These are phyloP conservation scores for Paracentrotus lividus DNA, from an alignment of 53 echinoderm and acorn worm species.

Conservation along the genomic window DNA sequence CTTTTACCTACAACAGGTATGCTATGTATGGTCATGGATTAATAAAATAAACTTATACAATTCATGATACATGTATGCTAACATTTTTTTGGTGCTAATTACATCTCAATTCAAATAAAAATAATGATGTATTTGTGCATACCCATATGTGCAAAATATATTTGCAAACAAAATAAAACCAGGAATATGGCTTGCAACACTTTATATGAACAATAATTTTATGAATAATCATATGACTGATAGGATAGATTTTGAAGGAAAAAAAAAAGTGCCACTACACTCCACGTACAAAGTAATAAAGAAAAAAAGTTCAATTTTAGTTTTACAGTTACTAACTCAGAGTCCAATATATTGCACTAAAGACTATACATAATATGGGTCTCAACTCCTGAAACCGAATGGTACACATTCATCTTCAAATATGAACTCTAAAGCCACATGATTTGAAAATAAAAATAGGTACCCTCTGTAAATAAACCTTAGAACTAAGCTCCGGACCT, in stretches of 20 bases:
- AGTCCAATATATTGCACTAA: constrained; percentile 38
- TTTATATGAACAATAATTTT: background rate
- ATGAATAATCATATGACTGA: background rate
- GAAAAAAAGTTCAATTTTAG: background rate
- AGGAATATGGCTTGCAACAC: background rate
- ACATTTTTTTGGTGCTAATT: too few species aligned
- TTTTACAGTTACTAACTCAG: background rate
- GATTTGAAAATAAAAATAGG: background rate
- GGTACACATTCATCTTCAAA: too few species aligned
- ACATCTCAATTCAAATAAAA: background rate
- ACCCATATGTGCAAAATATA: background rate
- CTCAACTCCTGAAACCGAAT: too few species aligned
- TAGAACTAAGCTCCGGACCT: too few species aligned
- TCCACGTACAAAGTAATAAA: background rate
- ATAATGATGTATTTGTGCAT: background rate
- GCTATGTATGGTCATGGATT: too few species aligned
- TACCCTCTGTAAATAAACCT: background rate
- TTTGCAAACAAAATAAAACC: background rate
- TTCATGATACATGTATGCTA: too few species aligned
- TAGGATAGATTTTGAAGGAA: background rate
- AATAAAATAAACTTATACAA: too few species aligned
- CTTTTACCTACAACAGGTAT: too few species aligned
- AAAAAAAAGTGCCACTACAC: background rate
- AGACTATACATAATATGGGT: background rate
- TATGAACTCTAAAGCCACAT: background rate